Evolutionary conservation across 1,140 invertebrate species (phyloP).

Genomic region (Euwallacea similis): DNA sequence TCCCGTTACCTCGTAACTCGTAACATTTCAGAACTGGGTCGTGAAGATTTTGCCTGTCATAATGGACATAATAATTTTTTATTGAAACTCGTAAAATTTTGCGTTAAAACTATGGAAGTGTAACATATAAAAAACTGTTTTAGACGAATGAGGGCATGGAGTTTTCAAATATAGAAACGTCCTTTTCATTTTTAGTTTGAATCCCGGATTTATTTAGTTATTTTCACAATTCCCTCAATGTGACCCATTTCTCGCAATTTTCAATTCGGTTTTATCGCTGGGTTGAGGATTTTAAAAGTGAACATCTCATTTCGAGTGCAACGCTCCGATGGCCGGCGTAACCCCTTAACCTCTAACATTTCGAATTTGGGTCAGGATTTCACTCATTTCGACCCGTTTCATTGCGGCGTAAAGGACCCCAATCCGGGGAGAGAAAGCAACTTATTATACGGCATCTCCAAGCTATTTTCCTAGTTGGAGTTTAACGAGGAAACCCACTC

Average conservation of each 20-base stretch:
- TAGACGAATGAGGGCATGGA: too few relatives aligned
- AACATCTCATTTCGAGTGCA: constrained; percentile 10
- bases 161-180: too few relatives aligned
- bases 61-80: too few relatives aligned
- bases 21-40: too few relatives aligned
- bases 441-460: background rate
- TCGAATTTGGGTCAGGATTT: constrained; percentile 38
- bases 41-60: too few relatives aligned
- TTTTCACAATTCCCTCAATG: too few relatives aligned
- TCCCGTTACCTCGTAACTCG: too few relatives aligned
- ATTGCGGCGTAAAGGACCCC: background rate
- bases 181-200: too few relatives aligned
- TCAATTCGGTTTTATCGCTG: background rate
- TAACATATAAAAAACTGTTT: too few relatives aligned
- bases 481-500: background rate
- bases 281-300: background rate
- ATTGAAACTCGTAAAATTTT: too few relatives aligned
- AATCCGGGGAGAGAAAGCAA: background rate
- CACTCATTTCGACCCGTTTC: background rate
- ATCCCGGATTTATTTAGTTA: too few relatives aligned
- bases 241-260: background rate
- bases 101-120: too few relatives aligned
- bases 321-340: constrained; percentile 29
- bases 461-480: background rate
- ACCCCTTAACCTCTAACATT: constrained; percentile 45